Conservation (phyloP, 2,797 vertebrate genomes). For the Labeo calbasu region DNA sequence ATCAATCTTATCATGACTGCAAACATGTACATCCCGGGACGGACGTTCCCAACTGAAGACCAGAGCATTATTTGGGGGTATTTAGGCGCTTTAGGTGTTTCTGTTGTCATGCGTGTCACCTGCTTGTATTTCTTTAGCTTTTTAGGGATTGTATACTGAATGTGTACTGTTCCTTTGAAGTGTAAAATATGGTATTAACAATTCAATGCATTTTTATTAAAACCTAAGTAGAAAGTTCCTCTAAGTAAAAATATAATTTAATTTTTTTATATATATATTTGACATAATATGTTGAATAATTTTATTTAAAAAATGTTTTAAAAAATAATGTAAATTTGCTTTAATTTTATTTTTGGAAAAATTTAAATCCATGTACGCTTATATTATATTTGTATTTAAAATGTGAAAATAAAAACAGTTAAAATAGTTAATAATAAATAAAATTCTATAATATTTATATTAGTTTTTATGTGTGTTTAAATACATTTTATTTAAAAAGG, state of each 20-base stretch:
- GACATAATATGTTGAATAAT: no score
- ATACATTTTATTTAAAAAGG: no score
- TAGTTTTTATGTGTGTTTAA: no score
- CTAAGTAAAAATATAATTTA: background rate
- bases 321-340: no score
- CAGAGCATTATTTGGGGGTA: background rate
- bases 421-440: no score
- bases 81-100: background rate
- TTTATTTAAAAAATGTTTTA: no score
- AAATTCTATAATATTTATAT: no score
- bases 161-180: background rate
- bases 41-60: slow-evolving; percentile 32
- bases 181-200: background rate
- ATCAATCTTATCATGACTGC: slow-evolving; percentile 64
- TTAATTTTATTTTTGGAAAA: no score
- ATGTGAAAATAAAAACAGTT: no score
- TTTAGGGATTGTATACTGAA: background rate
- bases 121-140: background rate
- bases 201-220: background rate
- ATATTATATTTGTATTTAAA: no score
- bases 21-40: slow-evolving; percentile 45
- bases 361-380: no score
- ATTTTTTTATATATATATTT: no score
- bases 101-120: background rate
- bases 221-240: background rate